Evolutionary conservation across 2,888 invertebrate genomes (phyloP), one percentile per base, ranked within the genome.

Genomic region (Andrena dorsata): DNA sequence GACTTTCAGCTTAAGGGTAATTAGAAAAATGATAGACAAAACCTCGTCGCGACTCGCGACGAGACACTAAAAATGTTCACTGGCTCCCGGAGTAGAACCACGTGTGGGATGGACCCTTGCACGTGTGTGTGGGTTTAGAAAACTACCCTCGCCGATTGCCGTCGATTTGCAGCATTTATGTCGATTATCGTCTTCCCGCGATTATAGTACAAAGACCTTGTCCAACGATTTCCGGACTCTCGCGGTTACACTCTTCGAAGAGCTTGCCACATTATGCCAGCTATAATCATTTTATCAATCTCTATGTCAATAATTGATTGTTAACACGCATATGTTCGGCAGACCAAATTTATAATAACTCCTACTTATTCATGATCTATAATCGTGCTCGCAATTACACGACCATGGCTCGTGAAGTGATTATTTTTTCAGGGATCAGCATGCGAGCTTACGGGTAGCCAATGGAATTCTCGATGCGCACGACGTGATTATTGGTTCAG

Each of bases 121-220:
- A 41, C 4, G 7, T 6, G 64, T 61, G 87, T 87, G 89, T 90
- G 86, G 89, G 89, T 82, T 89, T 87, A 82, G 89, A 85, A 87
- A 89, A 90, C 86, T 77, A 76, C 60, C 70, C 81, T 70, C 77
- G 86, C 51, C 84, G 86, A 87, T 86, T 89, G 87, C 65, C 83
- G 85, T 84, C 87, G 86, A 88, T 90, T 88, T 86, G 87, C 87
- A 83, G 87, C 85, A 90, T 90, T 90, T 88, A 88, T 85, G 88
- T 84, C 90, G 88, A 90, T 90, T 88, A 88, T 88, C 90, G 89
- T 90, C 90, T 90, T 90, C 90, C 90, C 88, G 90, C 86, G 71
- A 88, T 88, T 88, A 88, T 71, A 66, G 85, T 80, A 76, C 86
- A 86, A 86, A 86, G 86, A 86, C 86, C 86, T 83, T 86, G 86